Evolutionary conservation across 2,113 vertebrate genomes (phyloP).

Genomic region (Cynopterus brachyotis): DNA sequence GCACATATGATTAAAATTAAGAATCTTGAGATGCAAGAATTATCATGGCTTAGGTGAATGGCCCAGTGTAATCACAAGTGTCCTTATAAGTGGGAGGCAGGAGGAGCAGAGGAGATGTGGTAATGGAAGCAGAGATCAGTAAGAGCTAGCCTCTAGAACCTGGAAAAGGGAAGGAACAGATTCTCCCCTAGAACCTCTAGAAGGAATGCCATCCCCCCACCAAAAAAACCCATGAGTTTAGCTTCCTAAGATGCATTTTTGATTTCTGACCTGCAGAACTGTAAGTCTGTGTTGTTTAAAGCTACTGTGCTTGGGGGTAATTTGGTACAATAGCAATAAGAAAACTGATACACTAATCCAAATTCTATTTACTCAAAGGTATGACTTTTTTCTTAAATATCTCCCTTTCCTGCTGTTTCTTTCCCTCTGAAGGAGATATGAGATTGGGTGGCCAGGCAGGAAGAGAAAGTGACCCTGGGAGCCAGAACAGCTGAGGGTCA

Average conservation of each 20-base stretch:
- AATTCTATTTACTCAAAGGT: neutral
- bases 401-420: neutral
- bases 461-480: neutral
- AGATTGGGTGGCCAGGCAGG: conserved; percentile 60
- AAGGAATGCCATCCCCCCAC: too few species aligned
- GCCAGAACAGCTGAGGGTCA: conserved; percentile 71
- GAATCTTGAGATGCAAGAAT: neutral
- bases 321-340: neutral
- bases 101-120: neutral
- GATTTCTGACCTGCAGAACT: neutral
- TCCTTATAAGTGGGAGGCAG: neutral
- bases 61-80: neutral
- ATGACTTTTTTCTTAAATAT: neutral
- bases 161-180: neutral
- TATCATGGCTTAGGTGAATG: neutral
- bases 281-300: neutral
- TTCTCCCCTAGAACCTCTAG: neutral
- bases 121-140: neutral
- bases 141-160: neutral
- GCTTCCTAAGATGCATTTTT: neutral
- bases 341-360: neutral
- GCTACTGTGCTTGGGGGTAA: neutral
- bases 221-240: neutral
- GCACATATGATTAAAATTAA: neutral
- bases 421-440: neutral